phyloP scores from a whole-genome alignment of 2,797 vertebrate species.

The Cephalopachus bancanus region DNA sequence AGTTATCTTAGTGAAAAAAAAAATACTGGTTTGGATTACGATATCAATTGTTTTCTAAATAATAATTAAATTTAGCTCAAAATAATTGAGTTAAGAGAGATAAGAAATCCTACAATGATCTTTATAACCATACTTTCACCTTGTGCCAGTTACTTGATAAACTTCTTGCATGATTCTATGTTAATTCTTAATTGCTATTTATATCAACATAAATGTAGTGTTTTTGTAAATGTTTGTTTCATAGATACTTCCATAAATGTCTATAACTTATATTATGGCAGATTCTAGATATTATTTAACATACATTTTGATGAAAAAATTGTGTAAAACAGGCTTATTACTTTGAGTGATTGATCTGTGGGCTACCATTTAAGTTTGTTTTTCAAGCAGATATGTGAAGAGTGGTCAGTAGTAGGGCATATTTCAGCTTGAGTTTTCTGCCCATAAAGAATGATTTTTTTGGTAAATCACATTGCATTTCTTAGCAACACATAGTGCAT shows the following conservation, averaged over 20 bases:
- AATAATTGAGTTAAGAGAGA: not conserved
- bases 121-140: not conserved
- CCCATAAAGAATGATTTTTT: not conserved
- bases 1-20: not conserved
- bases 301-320: not conserved
- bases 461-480: slow-evolving; percentile 6
- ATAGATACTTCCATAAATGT: not conserved
- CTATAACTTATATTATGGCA: not conserved
- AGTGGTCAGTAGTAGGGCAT: not conserved
- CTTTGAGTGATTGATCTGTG: not conserved
- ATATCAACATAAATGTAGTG: not conserved
- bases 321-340: not conserved
- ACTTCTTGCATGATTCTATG: not conserved
- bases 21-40: not conserved
- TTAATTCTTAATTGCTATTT: not conserved
- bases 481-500: slow-evolving; percentile 37
- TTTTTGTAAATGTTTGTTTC: slow-evolving; percentile 7
- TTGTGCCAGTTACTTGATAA: not conserved
- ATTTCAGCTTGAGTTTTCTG: not conserved
- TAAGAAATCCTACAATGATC: not conserved
- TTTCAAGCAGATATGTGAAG: not conserved
- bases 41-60: not conserved
- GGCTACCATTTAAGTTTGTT: not conserved
- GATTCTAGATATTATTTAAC: not conserved
- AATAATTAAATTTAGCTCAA: not conserved